Conservation (phyloP, 2,113 vertebrate species). For the Xenus cinereus region DNA sequence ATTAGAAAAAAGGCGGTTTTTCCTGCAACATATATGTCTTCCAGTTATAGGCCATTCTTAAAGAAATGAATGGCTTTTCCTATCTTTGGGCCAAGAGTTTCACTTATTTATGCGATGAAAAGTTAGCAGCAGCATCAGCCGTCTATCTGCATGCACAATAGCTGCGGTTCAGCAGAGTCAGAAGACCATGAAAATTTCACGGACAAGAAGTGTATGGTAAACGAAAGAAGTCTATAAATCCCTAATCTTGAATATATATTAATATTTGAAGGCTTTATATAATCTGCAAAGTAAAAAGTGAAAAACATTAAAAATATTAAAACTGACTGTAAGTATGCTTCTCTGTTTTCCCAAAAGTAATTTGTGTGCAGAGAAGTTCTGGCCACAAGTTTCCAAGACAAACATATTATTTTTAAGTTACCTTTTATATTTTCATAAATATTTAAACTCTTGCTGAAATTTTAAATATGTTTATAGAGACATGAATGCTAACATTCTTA, state of each 20-base stretch:
- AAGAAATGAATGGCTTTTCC: background rate
- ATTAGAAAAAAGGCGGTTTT: background rate
- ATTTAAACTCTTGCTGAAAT: slow-evolving; percentile 35
- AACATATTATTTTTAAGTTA: slow-evolving; percentile 54
- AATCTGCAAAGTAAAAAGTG: slow-evolving; percentile 62
- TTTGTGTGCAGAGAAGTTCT: slow-evolving; percentile 39
- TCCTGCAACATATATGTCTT: background rate
- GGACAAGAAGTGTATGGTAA: slow-evolving; percentile 31
- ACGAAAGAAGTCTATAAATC: slow-evolving; percentile 32
- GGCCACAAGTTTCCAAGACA: slow-evolving; percentile 45
- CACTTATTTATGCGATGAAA: background rate
- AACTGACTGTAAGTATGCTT: slow-evolving; percentile 46
- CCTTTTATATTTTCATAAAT: slow-evolving; percentile 57
- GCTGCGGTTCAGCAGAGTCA: slow-evolving; percentile 28
- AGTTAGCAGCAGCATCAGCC: slow-evolving; percentile 10
- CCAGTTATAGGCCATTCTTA: background rate
- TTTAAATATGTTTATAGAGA: slow-evolving; percentile 43
- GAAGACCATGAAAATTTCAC: slow-evolving; percentile 40
- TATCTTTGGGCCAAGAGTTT: background rate
- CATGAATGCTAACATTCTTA: background rate
- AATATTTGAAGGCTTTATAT: slow-evolving; percentile 54
- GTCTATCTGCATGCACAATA: slow-evolving; percentile 5
- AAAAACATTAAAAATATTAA: slow-evolving; percentile 69
- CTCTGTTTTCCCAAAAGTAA: slow-evolving; percentile 52
- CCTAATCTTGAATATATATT: slow-evolving; percentile 60